phyloP scores from a whole-genome alignment of 2,113 vertebrate species.

The Rhinoptilus africanus region DNA sequence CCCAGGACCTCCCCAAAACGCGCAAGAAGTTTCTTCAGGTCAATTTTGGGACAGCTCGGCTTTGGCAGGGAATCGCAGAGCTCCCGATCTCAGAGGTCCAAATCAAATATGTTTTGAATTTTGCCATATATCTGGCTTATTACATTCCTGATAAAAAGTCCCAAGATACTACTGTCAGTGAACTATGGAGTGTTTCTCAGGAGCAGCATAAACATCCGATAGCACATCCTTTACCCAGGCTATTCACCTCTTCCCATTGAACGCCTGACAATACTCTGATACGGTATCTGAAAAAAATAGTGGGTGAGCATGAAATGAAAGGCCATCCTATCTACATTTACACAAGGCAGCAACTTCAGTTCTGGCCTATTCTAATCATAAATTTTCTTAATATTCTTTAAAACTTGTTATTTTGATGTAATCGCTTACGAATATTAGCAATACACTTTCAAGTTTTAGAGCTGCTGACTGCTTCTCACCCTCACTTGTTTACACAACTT shows the following conservation, averaged over 20 bases:
- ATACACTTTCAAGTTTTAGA: background rate
- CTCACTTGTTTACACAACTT: slow-evolving; percentile 1
- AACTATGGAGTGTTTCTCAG: background rate
- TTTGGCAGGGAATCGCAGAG: background rate
- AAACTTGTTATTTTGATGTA: background rate
- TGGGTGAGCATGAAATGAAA: background rate
- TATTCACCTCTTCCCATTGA: background rate
- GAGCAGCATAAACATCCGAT: background rate
- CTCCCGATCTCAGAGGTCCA: background rate
- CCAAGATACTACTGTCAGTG: slow-evolving; percentile 7
- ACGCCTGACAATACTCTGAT: background rate
- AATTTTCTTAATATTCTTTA: background rate
- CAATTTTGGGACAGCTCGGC: background rate
- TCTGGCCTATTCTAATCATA: background rate
- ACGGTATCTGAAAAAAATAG: background rate
- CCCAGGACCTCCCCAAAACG: background rate
- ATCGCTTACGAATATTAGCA: background rate
- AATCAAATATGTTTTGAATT: slow-evolving; percentile 11
- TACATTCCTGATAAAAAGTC: background rate
- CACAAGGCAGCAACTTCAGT: background rate
- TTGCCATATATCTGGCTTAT: background rate
- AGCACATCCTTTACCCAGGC: slow-evolving; percentile 12
- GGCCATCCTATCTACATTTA: background rate
- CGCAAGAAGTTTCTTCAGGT: background rate
- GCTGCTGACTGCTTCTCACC: background rate